A percentile compares a stretch with the other conserved stretches of the same genome.
These are phyloP conservation scores for Rhinolophus ferrumequinum DNA, from an alignment of 2,113 vertebrate genomes.

Conservation along the genomic window DNA sequence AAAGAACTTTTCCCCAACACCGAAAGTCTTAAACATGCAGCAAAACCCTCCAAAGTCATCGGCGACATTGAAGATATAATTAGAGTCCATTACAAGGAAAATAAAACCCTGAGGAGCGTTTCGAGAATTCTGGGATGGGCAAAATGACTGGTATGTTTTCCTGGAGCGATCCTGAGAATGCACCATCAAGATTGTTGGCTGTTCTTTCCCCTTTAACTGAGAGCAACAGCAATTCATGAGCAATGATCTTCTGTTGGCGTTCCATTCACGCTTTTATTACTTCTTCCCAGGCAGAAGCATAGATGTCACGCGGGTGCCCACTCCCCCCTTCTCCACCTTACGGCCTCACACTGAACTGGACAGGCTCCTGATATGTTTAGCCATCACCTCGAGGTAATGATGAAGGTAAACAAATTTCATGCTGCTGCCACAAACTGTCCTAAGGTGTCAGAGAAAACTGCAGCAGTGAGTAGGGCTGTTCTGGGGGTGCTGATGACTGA, in stretches of 20 bases:
- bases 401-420: not conserved
- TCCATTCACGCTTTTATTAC: not conserved
- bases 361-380: not conserved
- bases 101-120: conserved; percentile 74
- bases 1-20: conserved; percentile 66
- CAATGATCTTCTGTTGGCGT: not conserved
- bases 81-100: conserved; percentile 63
- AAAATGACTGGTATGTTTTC: conserved; percentile 60
- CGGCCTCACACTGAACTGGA: not conserved
- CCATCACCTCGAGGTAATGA: conserved; percentile 34
- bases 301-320: not conserved
- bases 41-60: conserved; percentile 73
- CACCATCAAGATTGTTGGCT: conserved; percentile 2
- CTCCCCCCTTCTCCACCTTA: not conserved
- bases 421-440: not conserved
- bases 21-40: conserved; percentile 59
- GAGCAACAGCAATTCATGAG: not conserved
- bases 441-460: not conserved
- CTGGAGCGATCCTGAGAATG: conserved; percentile 21
- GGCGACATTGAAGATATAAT: conserved; percentile 70
- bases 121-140: conserved; percentile 39
- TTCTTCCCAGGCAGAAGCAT: not conserved
- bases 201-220: not conserved
- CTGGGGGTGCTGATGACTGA: not conserved
- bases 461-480: not conserved